A percentile compares a stretch with the other conserved stretches of the same genome.
Conservation (phyloP, 2,888 invertebrate genomes). For the Acrobasis consociella region DNA sequence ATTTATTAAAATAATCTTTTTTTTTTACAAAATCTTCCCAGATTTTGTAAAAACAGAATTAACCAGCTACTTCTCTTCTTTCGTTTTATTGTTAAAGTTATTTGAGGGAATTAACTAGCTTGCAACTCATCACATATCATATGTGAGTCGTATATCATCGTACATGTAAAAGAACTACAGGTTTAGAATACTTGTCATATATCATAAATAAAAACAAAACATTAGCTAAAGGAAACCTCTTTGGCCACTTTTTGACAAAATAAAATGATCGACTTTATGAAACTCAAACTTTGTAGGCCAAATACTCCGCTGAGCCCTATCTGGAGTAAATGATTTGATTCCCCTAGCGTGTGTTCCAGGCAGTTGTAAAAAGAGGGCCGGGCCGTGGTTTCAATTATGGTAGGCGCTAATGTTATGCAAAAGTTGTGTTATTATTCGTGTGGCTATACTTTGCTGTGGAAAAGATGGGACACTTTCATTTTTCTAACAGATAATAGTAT, state of each 20-base stretch:
- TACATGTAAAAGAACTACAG: too few species aligned
- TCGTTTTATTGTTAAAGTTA: too few species aligned
- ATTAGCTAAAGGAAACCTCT: neutral
- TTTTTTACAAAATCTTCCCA: too few species aligned
- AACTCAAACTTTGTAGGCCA: slow-evolving; percentile 7
- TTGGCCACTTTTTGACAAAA: neutral
- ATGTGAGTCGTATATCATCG: too few species aligned
- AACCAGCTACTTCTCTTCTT: neutral
- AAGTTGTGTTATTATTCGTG: slow-evolving; percentile 41
- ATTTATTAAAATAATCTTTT: too few species aligned
- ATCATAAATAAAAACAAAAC: too few species aligned
- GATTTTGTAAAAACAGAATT: too few species aligned
- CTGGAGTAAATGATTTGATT: slow-evolving; percentile 25
- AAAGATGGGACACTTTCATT: neutral
- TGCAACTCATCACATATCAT: too few species aligned
- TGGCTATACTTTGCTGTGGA: slow-evolving; percentile 29
- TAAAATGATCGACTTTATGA: slow-evolving; percentile 13
- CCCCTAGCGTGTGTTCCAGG: slow-evolving; percentile 30
- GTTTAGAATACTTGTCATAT: too few species aligned
- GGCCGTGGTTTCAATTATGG: slow-evolving; percentile 52
- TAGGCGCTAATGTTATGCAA: slow-evolving; percentile 50
- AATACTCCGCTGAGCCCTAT: slow-evolving; percentile 18
- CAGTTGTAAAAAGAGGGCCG: slow-evolving; percentile 34
- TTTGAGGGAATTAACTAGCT: neutral
- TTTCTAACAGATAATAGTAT: neutral